Base-by-base conservation (phyloP, 1,140 invertebrate species). In the Pteromalus puparum region DNA sequence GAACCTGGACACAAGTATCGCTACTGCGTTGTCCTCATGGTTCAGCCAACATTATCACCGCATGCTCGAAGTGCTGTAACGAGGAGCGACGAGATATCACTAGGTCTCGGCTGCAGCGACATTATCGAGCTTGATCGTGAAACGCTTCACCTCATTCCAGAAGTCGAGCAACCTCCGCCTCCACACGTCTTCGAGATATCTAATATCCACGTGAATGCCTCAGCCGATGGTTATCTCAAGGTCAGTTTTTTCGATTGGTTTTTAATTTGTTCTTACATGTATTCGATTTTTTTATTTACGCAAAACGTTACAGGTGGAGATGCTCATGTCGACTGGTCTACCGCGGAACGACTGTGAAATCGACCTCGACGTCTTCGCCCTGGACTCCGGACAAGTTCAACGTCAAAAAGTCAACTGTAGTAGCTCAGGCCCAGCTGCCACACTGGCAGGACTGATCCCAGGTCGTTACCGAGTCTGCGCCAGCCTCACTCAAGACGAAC, bases 21-120 rank as follows among this genome's bases (percentile, higher is more conserved):
- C 21, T 94, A 94, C 79, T 94, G 94, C 83, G 88, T 95, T 0
- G 93, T 94, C 6, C 88, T 95, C 5, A 79, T 94, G 2, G 91
- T 94, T 46, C 53, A 61, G 53, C 89, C 93, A 0, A 24, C 18
- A 38, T 30, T 48, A 0, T 61, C 53, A 4, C 6, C 53, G 53
- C 53, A 21, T 6, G 53, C 18, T 7, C 53, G 53, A 21, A n/a
- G 53, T 15, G 18, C 53, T 7, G 21, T 7, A 0, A 15, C 53
- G 53, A 61, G 53, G 18, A 90, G 90, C n/a, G 93, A 94, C 73
- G 93, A 94, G 38, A 89, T 93, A 6, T 90, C 92, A 0, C 89
- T 94, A 1, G 93, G 94, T 21, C 86, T 94, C 1, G 94, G 94
- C 0, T 95, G 94, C 84, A 94, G 94, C 81, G 94, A 94, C 70